phyloP scores from a whole-genome alignment of 2,797 vertebrate species.

The Cyclura pinguis region DNA sequence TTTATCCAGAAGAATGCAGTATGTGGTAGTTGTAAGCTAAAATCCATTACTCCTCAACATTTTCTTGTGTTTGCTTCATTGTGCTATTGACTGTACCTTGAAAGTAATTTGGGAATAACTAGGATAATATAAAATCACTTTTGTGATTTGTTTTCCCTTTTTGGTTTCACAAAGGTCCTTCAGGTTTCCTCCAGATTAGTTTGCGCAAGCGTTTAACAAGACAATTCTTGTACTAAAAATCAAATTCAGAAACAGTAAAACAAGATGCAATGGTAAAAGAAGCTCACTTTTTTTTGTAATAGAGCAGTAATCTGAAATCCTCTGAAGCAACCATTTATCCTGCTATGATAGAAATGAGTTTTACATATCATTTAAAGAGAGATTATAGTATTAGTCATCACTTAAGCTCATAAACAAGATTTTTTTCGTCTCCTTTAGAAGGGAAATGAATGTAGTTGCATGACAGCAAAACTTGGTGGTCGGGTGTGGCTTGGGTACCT shows the following conservation, averaged over 20 bases:
- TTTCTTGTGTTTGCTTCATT: slow-evolving; percentile 32
- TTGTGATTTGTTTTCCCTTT: background rate
- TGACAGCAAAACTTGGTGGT: background rate
- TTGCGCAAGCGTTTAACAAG: background rate
- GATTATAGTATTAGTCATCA: slow-evolving; percentile 40
- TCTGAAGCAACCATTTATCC: background rate
- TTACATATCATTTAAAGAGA: slow-evolving; percentile 31
- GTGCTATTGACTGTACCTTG: slow-evolving; percentile 13
- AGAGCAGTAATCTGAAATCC: background rate
- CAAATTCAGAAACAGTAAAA: background rate
- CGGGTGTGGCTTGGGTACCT: background rate
- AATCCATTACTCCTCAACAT: background rate
- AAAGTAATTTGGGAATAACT: slow-evolving; percentile 17
- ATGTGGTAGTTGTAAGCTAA: background rate
- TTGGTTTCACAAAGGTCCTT: background rate
- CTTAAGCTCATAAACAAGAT: slow-evolving; percentile 21
- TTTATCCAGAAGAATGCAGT: background rate
- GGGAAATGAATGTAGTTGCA: background rate
- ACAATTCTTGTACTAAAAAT: background rate
- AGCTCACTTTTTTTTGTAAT: slow-evolving; percentile 8
- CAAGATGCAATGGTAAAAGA: background rate
- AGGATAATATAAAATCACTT: background rate
- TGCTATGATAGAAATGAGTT: slow-evolving; percentile 39
- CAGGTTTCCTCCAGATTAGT: background rate
- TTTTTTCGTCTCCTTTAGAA: background rate